These are phyloP conservation scores for Philereme transversata DNA, from an alignment of 2,888 invertebrate genomes.

Conservation along the genomic window DNA sequence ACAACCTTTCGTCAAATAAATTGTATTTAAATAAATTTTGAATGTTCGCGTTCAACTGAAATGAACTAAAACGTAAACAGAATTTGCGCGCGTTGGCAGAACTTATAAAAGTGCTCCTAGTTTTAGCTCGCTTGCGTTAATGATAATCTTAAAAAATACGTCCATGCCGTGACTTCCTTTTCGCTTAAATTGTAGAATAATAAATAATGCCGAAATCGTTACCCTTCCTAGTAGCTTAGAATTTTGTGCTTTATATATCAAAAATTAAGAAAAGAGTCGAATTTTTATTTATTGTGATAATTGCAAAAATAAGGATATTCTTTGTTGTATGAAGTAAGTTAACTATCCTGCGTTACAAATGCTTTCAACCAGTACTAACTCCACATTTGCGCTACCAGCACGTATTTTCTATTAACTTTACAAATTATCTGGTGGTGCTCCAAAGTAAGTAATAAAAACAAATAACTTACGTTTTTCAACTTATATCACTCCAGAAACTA, in stretches of 20 bases:
- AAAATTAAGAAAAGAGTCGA: no score
- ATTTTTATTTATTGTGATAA: no score
- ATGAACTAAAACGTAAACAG: neutral
- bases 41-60: neutral
- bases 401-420: constrained; percentile 17
- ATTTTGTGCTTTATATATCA: neutral
- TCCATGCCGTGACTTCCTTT: neutral
- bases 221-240: neutral
- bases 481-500: neutral
- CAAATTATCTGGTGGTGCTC: constrained; percentile 4
- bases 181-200: neutral
- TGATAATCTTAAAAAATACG: neutral
- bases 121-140: neutral
- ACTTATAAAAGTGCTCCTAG: neutral
- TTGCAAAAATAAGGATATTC: no score
- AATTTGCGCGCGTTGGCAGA: constrained; percentile 23
- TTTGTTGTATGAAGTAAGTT: no score
- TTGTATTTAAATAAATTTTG: no score
- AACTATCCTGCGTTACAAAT: neutral
- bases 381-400: constrained; percentile 25
- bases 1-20: no score
- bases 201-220: neutral
- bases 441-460: constrained; percentile 4
- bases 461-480: constrained; percentile 17
- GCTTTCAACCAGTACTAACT: constrained; percentile 33